These are phyloP conservation scores for Hyperoodon ampullatus DNA, from an alignment of 2,113 vertebrate genomes.

Conservation along the genomic window DNA sequence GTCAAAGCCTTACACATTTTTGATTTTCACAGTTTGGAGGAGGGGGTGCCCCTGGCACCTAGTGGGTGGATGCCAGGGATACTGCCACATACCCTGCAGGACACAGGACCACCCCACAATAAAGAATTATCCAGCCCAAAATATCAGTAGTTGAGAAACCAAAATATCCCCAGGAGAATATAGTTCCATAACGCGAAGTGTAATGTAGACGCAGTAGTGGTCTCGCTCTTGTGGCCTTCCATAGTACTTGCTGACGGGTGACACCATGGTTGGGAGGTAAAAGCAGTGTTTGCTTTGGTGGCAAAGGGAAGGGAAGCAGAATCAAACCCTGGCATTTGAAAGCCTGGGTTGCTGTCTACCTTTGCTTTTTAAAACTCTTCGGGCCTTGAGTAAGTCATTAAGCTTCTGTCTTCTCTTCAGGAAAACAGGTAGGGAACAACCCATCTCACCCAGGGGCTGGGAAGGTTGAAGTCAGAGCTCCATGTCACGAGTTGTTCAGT, in stretches of 20 bases:
- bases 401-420: background rate
- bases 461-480: background rate
- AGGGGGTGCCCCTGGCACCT: background rate
- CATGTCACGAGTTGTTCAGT: rapidly evolving
- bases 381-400: background rate
- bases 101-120: background rate
- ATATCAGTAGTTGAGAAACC: background rate
- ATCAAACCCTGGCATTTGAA: background rate
- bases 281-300: background rate
- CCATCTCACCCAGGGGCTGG: background rate
- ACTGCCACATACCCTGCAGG: background rate
- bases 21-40: background rate
- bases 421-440: background rate
- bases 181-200: no score
- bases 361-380: background rate
- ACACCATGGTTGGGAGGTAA: background rate
- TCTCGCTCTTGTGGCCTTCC: background rate
- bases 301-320: background rate
- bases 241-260: background rate
- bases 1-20: background rate
- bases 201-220: no score
- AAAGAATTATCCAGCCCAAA: background rate
- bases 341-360: background rate
- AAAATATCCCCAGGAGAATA: background rate
- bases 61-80: background rate